Evolutionary conservation across 1,140 invertebrate species (phyloP), one percentile per base, ranked within the genome.

Genomic region (Zelostemma sp.): DNA sequence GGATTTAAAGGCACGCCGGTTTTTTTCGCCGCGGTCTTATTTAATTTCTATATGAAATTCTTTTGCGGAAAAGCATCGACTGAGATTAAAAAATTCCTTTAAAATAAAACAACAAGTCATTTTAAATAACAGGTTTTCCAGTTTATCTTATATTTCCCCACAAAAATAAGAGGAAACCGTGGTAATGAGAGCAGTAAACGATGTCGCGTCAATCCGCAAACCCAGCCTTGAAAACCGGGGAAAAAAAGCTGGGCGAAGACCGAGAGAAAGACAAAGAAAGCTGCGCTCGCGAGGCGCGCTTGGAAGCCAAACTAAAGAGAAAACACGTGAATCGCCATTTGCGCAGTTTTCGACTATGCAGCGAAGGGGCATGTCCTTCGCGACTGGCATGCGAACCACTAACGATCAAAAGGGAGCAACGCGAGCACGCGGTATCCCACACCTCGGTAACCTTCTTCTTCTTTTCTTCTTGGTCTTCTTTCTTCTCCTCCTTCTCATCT

Each of bases 341-440:
- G 28, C 28, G 11, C 28, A 5, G 28, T 31, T 6, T 31, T 5
- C 28, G 28, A 31, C 28, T 5, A 31, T 31, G 28, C 28, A 31
- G 28, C 28, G 5, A 31, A 5, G 28, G 28, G 28, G 28, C 28
- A 31, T 31, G 28, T 31, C 28, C 55, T 48, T 18, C 12, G 15
- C 17, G 55, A 66, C 50, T 60, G 72, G 50, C 73, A 62, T 68
- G 61, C 54, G 72, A 64, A 55, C 45, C 33, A 53, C 59, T 76
- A 72, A 74, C 71, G 56, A 72, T 51, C 58, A 47, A 70, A 68
- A 62, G 54, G 69, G 59, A 67, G 25, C 41, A 41, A 25, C 19
- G 18, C 15, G 46, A 51, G 38, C 17, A 50, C 60, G 51, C 54
- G 56, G 38, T 49, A 33, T 65, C 28, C 56, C 61, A 64, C 25